Evolutionary conservation across 2,113 vertebrate species (phyloP).

Genomic region (Lethenteron reissneri): DNA sequence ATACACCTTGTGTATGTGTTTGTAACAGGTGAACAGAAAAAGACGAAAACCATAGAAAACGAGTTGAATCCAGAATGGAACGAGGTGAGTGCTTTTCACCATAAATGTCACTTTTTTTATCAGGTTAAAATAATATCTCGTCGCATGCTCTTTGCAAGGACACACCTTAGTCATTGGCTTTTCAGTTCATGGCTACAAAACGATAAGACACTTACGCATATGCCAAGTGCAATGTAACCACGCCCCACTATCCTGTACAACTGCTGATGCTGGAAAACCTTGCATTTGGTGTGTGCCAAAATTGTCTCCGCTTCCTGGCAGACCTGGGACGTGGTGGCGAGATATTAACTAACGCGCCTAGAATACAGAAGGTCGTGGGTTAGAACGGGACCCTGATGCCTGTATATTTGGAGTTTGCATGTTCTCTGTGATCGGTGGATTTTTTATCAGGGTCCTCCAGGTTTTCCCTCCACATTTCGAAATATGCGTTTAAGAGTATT

Average conservation of each 20-base stretch:
- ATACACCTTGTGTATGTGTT: constrained; percentile 1
- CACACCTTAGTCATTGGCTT: background rate
- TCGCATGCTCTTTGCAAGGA: background rate
- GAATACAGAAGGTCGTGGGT: no score
- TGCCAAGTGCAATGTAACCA: background rate
- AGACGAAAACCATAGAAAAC: constrained; percentile 84
- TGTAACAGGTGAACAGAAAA: constrained; percentile 62
- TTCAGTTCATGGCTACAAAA: background rate
- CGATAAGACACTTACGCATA: background rate
- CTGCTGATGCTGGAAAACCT: no score
- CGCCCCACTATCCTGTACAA: background rate
- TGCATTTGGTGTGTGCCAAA: no score
- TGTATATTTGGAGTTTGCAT: no score
- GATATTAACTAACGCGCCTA: no score
- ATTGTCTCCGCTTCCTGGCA: no score
- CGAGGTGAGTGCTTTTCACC: constrained; percentile 35
- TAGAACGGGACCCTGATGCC: no score
- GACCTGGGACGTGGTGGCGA: no score
- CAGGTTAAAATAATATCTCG: background rate
- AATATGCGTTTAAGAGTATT: no score
- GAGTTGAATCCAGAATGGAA: constrained; percentile 81
- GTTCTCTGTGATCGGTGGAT: no score
- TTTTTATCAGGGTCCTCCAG: no score
- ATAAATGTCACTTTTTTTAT: background rate
- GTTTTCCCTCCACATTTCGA: no score